These are phyloP conservation scores for Noctua janthina DNA, from an alignment of 2,888 invertebrate species.

Conservation along the genomic window DNA sequence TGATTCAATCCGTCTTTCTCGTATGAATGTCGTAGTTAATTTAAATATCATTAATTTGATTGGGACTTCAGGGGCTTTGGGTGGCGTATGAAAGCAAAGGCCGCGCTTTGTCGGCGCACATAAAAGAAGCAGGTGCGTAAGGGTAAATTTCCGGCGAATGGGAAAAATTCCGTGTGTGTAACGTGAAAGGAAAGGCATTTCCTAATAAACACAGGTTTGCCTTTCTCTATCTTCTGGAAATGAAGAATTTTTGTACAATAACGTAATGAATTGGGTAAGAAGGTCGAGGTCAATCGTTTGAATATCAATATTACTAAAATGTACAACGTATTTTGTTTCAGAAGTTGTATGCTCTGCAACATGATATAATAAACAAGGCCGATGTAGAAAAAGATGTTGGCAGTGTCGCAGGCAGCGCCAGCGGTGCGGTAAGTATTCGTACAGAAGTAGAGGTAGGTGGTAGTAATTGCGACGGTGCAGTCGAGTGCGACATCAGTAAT, in stretches of 20 bases:
- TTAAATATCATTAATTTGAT: conserved; percentile 77
- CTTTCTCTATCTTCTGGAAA: conserved; percentile 50
- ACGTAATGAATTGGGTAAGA: conserved; percentile 44
- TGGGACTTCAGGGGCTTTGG: conserved; percentile 64
- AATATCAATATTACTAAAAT: background rate
- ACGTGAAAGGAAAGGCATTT: conserved; percentile 80
- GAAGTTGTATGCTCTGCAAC: background rate
- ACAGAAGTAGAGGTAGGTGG: conserved; percentile 71
- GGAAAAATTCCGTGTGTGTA: conserved; percentile 77
- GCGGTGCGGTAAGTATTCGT: conserved; percentile 63
- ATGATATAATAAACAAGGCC: conserved; percentile 27
- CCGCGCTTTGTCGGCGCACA: conserved; percentile 72
- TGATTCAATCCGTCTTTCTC: conserved; percentile 61
- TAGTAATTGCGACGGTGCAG: conserved; percentile 82
- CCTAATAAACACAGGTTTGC: conserved; percentile 78
- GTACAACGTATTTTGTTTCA: background rate
- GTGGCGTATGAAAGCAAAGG: conserved; percentile 69
- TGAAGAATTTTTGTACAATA: conserved; percentile 37
- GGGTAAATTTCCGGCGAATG: conserved; percentile 75
- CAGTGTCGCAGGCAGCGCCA: conserved; percentile 46
- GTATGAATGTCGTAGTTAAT: conserved; percentile 70
- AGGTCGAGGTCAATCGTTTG: conserved; percentile 3
- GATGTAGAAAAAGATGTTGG: conserved; percentile 52
- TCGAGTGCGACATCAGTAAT: conserved; percentile 87
- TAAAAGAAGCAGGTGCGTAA: conserved; percentile 78